A percentile compares a stretch with the other conserved stretches of the same genome.
These are phyloP conservation scores for Lacanobia oleracea DNA, from an alignment of 2,888 invertebrate genomes.

Conservation along the genomic window DNA sequence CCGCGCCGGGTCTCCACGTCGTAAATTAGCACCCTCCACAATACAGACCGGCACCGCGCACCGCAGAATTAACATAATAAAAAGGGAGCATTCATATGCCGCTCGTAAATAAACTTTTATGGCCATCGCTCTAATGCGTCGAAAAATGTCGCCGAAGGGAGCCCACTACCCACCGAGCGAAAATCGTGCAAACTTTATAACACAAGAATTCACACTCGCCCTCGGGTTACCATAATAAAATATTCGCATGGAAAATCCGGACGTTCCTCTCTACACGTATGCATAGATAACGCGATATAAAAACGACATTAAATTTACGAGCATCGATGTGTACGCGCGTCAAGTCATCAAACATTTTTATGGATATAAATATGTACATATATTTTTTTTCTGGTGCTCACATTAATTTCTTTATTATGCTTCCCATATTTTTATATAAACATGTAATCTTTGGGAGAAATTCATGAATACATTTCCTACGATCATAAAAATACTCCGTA, in stretches of 20 bases:
- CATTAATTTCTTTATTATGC: constrained; percentile 69
- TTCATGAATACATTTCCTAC: constrained; percentile 67
- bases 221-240: constrained; percentile 73
- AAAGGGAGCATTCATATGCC: constrained; percentile 85
- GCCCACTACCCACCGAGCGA: constrained; percentile 55
- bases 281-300: constrained; percentile 74
- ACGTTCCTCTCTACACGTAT: constrained; percentile 67
- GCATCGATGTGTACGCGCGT: constrained; percentile 66
- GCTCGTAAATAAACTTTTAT: constrained; percentile 88
- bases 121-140: constrained; percentile 86
- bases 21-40: constrained; percentile 83
- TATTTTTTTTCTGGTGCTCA: constrained; percentile 63
- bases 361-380: constrained; percentile 67
- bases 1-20: constrained; percentile 61
- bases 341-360: constrained; percentile 68
- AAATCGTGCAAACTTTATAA: constrained; percentile 70
- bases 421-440: constrained; percentile 66
- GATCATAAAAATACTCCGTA: constrained; percentile 64
- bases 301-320: constrained; percentile 75
- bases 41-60: constrained; percentile 69
- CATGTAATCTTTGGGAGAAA: constrained; percentile 67
- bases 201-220: constrained; percentile 69
- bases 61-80: constrained; percentile 88
- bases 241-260: constrained; percentile 73
- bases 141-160: constrained; percentile 81